Base-by-base conservation (phyloP, 1,140 invertebrate species). In the Bombyx mori region DNA sequence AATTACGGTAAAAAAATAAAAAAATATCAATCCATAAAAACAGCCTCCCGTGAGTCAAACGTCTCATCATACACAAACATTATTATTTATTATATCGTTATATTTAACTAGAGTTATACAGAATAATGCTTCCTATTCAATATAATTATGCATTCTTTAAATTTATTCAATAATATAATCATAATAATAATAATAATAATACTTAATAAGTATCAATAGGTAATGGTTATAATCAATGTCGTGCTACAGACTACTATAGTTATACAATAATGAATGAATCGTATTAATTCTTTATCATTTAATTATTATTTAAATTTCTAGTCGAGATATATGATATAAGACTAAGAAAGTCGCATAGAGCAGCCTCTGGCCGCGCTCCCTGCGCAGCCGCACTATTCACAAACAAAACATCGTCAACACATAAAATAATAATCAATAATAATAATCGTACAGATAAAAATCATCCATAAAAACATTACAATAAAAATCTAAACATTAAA, bases 61-160 rank as follows among this genome's bases (percentile, higher is more conserved):
- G 18, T 61, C 63, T 22, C 72, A 71, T 75, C 69, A 79, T 85
- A 88, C 87, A 86, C 82, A 86, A 84, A 88, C 83, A 82, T 81
- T 80, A 63, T 75, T 82, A 82, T 54, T 86, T 85, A 81, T 86
- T 86, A 35, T 84, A 89, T 86, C 75, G 79, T 88, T 88, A 89
- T 86, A 89, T 84, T 88, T 88, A 89, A 88, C 88, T 89, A 89
- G 83, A 89, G 83, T 89, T 88, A 89, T 89, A 88, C 86, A 88
- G 88, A 89, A 89, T 89, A 88, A 89, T 89, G 86, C 88, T 89
- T 88, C 86, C 86, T 89, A 89, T 89, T 86, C 88, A 89, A 89
- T 89, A 89, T 88, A 89, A 89, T 89, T 88, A 85, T 86, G 82
- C 79, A 84, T 86, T 85, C 73, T 82, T 88, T 86, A 82, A 81